These are phyloP conservation scores for Drosophila repleta DNA, from an alignment of 1,140 invertebrate species.

Conservation along the genomic window DNA sequence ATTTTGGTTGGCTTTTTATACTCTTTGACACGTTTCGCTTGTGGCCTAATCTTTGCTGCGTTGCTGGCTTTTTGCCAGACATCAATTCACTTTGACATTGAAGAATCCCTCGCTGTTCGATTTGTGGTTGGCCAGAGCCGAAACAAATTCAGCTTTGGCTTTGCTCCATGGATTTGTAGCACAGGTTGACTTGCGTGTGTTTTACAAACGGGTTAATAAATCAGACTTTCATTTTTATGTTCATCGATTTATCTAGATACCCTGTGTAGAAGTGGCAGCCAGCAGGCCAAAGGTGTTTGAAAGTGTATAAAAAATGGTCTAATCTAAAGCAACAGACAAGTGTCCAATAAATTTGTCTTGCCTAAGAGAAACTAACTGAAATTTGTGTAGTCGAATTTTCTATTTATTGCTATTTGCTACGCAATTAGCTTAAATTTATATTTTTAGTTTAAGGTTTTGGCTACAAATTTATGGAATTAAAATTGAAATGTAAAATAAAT, in stretches of 20 bases:
- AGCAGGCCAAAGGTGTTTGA: no score
- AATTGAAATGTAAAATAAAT: no score
- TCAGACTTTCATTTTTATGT: conserved; percentile 19
- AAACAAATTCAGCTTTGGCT: conserved; percentile 26
- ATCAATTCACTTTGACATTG: conserved; percentile 41
- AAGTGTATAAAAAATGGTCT: no score
- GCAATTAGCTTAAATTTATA: no score
- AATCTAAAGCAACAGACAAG: no score
- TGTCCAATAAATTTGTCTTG: no score
- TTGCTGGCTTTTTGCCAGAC: conserved; percentile 8
- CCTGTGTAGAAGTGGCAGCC: neutral
- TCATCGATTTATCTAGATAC: conserved; percentile 17
- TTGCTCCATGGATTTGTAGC: neutral
- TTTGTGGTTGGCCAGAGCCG: conserved; percentile 33
- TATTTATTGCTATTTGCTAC: no score
- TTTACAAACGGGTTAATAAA: conserved; percentile 26
- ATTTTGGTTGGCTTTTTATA: conserved; percentile 21
- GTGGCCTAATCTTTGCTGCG: conserved; percentile 15
- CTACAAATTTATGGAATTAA: no score
- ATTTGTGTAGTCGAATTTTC: no score
- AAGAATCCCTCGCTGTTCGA: conserved; percentile 32
- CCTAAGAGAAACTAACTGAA: no score
- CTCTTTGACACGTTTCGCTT: conserved; percentile 42
- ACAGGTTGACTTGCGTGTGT: conserved; percentile 11
- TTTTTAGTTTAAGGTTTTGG: no score